Conservation (phyloP, 2,113 vertebrate species). For the Archocentrus centrarchus region DNA sequence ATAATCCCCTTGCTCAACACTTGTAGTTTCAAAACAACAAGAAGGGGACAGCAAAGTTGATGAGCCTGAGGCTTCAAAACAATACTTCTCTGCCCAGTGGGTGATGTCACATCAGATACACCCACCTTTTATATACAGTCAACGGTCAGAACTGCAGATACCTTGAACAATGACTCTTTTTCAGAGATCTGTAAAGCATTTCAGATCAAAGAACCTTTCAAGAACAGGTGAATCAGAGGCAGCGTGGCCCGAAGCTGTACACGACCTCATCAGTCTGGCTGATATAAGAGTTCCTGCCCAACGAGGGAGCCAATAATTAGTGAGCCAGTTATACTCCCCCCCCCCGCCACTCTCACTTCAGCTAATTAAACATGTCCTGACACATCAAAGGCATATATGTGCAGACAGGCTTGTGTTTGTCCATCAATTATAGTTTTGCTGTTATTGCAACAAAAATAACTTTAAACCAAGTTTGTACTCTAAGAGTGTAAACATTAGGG, state of each 20-base stretch:
- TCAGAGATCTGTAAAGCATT: not conserved
- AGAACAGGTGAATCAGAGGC: slow-evolving; percentile 32
- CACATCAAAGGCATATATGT: slow-evolving; percentile 38
- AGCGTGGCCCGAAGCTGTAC: slow-evolving; percentile 32
- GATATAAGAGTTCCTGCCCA: slow-evolving; percentile 46
- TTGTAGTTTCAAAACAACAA: not conserved
- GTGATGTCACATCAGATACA: not conserved
- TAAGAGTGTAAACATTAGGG: slow-evolving; percentile 39
- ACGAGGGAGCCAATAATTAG: slow-evolving; percentile 53
- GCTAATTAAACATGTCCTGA: slow-evolving; percentile 51
- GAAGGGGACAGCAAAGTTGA: too few species aligned
- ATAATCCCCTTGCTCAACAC: not conserved
- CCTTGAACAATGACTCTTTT: slow-evolving; percentile 2
- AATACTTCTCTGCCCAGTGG: not conserved
- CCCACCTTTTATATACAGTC: not conserved
- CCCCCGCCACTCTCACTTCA: not conserved
- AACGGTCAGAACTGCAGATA: not conserved
- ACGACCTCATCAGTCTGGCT: slow-evolving; percentile 34
- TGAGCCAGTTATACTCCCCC: slow-evolving; percentile 15
- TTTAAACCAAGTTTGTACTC: slow-evolving; percentile 19
- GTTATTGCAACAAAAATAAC: slow-evolving; percentile 6
- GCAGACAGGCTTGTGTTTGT: slow-evolving; percentile 26
- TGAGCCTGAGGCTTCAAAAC: not conserved
- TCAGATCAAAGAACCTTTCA: not conserved
- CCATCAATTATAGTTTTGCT: slow-evolving; percentile 34